Conservation (phyloP, 2,113 vertebrate genomes). For the Sander lucioperca region DNA sequence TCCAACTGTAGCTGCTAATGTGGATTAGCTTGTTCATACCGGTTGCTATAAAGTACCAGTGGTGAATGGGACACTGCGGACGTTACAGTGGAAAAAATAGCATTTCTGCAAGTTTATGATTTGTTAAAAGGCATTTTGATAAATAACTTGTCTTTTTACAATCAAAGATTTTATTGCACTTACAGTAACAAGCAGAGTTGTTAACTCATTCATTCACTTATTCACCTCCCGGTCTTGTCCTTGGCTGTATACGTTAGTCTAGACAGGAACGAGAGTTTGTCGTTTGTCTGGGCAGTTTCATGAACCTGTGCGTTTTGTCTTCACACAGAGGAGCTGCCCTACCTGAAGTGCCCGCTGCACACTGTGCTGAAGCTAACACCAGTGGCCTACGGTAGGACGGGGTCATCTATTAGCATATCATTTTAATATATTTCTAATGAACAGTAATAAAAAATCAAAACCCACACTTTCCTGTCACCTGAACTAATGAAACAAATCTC, state of each 20-base stretch:
- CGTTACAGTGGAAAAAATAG: not conserved
- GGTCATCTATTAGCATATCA: rapidly evolving
- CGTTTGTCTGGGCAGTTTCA: not conserved
- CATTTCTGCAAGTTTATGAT: not conserved
- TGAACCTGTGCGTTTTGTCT: slow-evolving; percentile 13
- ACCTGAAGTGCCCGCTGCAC: slow-evolving; percentile 96
- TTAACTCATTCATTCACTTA: not conserved
- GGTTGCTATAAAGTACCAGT: not conserved
- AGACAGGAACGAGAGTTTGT: not conserved
- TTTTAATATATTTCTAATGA: not conserved
- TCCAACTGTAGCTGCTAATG: not conserved
- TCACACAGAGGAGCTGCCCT: slow-evolving; percentile 93
- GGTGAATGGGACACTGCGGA: not conserved
- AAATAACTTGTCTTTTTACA: not conserved
- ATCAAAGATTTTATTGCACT: not conserved
- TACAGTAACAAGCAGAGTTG: not conserved
- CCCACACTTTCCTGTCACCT: not conserved
- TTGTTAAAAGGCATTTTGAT: not conserved
- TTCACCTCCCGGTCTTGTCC: too few species aligned
- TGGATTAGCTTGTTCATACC: not conserved
- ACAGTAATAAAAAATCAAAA: not conserved
- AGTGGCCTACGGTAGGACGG: slow-evolving; percentile 92
- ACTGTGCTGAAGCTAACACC: slow-evolving; percentile 97
- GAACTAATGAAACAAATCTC: not conserved
- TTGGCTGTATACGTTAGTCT: too few species aligned